Evolutionary conservation across 2,888 invertebrate genomes (phyloP).

Genomic region (Boloria selene): DNA sequence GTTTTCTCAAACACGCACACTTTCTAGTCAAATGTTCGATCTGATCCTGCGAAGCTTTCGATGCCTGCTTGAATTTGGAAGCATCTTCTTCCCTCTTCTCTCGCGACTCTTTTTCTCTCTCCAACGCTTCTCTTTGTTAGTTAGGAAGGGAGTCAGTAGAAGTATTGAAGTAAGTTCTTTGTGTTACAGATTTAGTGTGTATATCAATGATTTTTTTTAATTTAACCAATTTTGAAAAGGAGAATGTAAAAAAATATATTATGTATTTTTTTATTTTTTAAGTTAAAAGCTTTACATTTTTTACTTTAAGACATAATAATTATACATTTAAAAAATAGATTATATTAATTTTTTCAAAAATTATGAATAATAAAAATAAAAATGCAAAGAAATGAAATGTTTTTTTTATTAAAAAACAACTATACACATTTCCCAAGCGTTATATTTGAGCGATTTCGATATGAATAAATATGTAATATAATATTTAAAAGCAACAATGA

Average conservation of each 20-base stretch:
- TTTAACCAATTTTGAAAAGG: background rate
- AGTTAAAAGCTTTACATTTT: too few species aligned
- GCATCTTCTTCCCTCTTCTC: conserved; percentile 70
- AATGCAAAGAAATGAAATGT: conserved; percentile 1
- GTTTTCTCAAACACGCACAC: conserved; percentile 83
- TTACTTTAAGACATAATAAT: too few species aligned
- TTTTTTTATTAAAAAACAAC: conserved; percentile 4
- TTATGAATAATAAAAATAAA: background rate
- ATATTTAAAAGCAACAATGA: conserved; percentile 1
- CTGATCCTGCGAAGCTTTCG: conserved; percentile 77
- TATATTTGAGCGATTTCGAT: conserved; percentile 14
- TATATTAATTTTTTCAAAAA: background rate
- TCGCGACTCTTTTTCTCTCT: conserved; percentile 67
- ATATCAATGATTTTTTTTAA: conserved; percentile 7
- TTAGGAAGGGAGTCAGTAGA: conserved; percentile 53
- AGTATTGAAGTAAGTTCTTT: conserved; percentile 16
- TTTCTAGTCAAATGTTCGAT: conserved; percentile 84
- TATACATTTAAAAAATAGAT: too few species aligned
- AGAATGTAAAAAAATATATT: background rate
- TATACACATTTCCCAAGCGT: conserved; percentile 14
- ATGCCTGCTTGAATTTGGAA: conserved; percentile 65
- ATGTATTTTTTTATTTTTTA: background rate
- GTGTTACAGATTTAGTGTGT: conserved; percentile 21
- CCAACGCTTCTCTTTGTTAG: conserved; percentile 70
- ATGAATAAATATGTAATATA: background rate